phyloP scores from a whole-genome alignment of 2,888 invertebrate genomes.

The Litoditis marina region DNA sequence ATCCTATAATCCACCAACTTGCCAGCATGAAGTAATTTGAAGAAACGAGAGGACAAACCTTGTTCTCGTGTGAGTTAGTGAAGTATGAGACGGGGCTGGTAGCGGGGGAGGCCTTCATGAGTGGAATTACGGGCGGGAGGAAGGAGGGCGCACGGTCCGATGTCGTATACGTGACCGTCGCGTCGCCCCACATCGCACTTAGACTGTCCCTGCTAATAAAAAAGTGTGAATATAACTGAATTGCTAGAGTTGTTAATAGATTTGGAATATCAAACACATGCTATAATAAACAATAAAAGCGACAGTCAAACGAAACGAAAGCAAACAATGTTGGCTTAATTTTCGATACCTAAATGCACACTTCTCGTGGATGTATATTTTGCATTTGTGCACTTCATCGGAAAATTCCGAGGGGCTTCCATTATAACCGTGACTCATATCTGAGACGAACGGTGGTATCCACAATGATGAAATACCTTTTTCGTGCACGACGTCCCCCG shows the following conservation, averaged over 20 bases:
- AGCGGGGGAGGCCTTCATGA: not conserved
- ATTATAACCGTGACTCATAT: not conserved
- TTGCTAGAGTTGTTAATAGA: too few species aligned
- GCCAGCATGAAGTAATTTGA: too few species aligned
- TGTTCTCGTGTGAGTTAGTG: not conserved
- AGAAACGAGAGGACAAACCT: not conserved
- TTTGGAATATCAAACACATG: too few species aligned
- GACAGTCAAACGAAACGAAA: too few species aligned
- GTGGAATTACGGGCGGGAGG: conserved; percentile 27
- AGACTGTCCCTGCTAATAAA: conserved; percentile 18
- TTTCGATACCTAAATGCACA: too few species aligned
- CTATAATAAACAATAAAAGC: too few species aligned
- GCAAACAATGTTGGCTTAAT: too few species aligned
- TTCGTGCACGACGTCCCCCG: conserved; percentile 6
- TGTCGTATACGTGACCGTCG: conserved; percentile 22
- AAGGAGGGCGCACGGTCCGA: conserved; percentile 18
- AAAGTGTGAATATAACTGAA: not conserved
- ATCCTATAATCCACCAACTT: too few species aligned
- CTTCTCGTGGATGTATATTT: too few species aligned
- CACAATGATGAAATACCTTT: not conserved
- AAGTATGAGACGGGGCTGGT: not conserved
- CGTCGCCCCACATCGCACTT: conserved; percentile 38
- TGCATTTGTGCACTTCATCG: too few species aligned
- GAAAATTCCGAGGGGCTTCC: too few species aligned
- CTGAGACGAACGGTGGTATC: too few species aligned